These are phyloP conservation scores for Patiria pectinifera DNA, from an alignment of 53 echinoderm and acorn worm genomes.

Conservation along the genomic window DNA sequence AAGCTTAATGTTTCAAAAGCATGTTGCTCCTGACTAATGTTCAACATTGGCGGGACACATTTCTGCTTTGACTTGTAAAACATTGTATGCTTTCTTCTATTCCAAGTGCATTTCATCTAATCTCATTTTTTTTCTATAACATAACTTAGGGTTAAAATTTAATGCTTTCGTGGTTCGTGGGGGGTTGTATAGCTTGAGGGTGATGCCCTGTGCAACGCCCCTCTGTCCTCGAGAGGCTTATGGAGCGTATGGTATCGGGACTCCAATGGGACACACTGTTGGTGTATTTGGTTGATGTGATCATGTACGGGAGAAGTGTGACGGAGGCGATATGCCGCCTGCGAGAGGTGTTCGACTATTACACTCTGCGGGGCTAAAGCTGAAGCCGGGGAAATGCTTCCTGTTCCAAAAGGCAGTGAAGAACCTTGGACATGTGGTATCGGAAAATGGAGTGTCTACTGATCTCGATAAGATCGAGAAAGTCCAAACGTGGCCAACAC, in stretches of 20 bases:
- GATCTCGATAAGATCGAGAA: background rate
- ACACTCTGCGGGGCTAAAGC: background rate
- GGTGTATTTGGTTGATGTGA: background rate
- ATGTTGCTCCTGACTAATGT: too few relatives aligned
- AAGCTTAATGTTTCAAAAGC: too few relatives aligned
- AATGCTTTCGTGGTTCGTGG: background rate
- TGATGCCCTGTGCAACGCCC: too few relatives aligned
- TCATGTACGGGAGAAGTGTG: constrained; percentile 18
- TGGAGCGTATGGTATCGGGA: background rate
- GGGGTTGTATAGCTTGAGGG: too few relatives aligned
- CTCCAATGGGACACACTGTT: too few relatives aligned
- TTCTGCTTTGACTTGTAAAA: too few relatives aligned
- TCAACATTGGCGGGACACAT: too few relatives aligned
- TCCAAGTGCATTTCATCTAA: too few relatives aligned
- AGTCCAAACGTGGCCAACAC: background rate
- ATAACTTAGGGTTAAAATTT: too few relatives aligned
- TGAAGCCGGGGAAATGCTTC: background rate
- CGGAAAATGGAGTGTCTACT: background rate
- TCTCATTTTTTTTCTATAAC: too few relatives aligned
- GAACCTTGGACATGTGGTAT: background rate
- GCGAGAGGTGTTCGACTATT: background rate
- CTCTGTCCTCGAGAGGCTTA: background rate
- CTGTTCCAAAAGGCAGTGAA: background rate
- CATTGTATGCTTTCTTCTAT: too few relatives aligned
- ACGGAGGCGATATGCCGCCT: background rate